Percentiles rank a stretch among this genome's conserved stretches.
Evolutionary conservation across 1,140 invertebrate genomes (phyloP).

Genomic region (Orchestia grillus): DNA sequence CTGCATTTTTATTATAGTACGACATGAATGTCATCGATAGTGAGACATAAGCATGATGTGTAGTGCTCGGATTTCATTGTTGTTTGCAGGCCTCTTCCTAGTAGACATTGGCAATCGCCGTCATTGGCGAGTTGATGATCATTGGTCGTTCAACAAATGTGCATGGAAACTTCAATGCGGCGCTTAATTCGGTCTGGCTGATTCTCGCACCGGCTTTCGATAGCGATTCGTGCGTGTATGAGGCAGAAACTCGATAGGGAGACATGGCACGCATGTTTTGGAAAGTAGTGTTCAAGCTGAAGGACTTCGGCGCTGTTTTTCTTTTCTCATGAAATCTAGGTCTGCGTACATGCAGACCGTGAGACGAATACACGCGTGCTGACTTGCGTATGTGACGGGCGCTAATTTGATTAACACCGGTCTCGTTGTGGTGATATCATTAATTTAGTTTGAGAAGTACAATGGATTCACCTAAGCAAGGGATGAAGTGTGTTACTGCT

Average conservation of each 20-base stretch:
- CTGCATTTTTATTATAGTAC: background rate
- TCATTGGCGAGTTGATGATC: background rate
- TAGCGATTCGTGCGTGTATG: background rate
- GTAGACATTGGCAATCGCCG: background rate
- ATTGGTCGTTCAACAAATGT: background rate
- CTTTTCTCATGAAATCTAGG: background rate
- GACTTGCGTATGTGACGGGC: no score
- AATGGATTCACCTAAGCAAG: no score
- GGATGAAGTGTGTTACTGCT: no score
- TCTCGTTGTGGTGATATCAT: background rate
- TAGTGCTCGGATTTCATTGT: background rate
- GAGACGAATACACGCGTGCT: no score
- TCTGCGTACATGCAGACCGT: background rate
- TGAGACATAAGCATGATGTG: background rate
- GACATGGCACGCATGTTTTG: background rate
- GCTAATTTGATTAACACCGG: background rate
- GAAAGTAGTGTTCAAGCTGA: background rate
- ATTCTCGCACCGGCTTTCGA: background rate
- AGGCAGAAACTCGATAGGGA: background rate
- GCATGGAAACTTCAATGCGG: background rate
- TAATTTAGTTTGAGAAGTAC: background rate
- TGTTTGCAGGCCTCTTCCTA: background rate
- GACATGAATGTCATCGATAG: background rate
- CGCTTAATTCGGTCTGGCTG: background rate
- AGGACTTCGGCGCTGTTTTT: background rate